These are phyloP conservation scores for Pachypeltis micranthus DNA, from an alignment of 1,140 invertebrate species.

Conservation along the genomic window DNA sequence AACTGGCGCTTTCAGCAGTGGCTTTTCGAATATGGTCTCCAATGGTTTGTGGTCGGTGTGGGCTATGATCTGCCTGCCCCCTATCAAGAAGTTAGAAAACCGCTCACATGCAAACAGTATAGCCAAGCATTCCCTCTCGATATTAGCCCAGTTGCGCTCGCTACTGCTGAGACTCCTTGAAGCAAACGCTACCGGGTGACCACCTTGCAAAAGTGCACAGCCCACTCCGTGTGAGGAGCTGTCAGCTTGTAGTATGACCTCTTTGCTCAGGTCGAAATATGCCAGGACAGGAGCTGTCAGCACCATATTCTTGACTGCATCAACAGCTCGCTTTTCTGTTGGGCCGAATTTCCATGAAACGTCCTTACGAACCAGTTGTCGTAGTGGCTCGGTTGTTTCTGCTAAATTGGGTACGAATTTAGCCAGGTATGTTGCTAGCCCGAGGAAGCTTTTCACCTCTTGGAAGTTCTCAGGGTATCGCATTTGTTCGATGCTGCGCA, in stretches of 20 bases:
- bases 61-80: slow-evolving; percentile 28
- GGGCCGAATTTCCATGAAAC: slow-evolving; percentile 21
- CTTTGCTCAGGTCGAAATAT: slow-evolving; percentile 26
- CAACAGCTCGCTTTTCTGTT: slow-evolving; percentile 11
- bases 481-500: background rate
- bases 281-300: slow-evolving; percentile 23
- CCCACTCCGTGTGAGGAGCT: slow-evolving; percentile 28
- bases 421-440: slow-evolving; percentile 31
- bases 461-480: background rate
- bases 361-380: slow-evolving; percentile 22
- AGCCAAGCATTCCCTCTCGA: slow-evolving; percentile 32
- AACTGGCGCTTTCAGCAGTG: slow-evolving; percentile 23
- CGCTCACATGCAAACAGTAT: slow-evolving; percentile 21
- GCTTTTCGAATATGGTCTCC: slow-evolving; percentile 27
- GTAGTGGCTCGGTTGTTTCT: slow-evolving; percentile 20
- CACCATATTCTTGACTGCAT: slow-evolving; percentile 10
- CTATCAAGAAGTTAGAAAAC: slow-evolving; percentile 32
- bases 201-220: slow-evolving; percentile 28
- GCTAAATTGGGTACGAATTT: slow-evolving; percentile 26
- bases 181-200: slow-evolving; percentile 33
- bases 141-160: slow-evolving; percentile 28
- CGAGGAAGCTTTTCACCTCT: slow-evolving; percentile 23
- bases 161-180: slow-evolving; percentile 30
- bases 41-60: slow-evolving; percentile 35
- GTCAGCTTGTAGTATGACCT: slow-evolving; percentile 29